A percentile compares a stretch with the other conserved stretches of the same genome.
Conservation (phyloP, 2,888 invertebrate species). For the Apodemia hepburni region DNA sequence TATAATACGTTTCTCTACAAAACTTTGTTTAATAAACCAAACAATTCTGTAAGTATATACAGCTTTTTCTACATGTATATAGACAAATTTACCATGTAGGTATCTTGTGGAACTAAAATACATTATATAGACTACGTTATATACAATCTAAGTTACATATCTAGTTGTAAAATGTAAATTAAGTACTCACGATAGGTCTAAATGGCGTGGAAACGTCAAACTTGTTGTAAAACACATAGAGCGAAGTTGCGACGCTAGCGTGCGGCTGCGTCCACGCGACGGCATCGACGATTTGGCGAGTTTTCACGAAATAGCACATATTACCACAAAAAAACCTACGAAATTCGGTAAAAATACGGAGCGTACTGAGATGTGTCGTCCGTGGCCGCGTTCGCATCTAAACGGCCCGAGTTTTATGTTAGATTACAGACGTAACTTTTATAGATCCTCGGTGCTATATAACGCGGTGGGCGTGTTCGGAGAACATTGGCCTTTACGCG, state of each 20-base stretch:
- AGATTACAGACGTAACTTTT: slow-evolving; percentile 81
- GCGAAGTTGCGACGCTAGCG: slow-evolving; percentile 51
- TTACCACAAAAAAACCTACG: slow-evolving; percentile 68
- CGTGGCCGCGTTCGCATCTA: slow-evolving; percentile 80
- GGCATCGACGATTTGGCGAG: slow-evolving; percentile 50
- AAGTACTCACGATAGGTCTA: slow-evolving; percentile 57
- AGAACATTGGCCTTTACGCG: slow-evolving; percentile 61
- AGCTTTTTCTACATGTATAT: too few species aligned
- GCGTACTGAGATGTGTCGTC: slow-evolving; percentile 78
- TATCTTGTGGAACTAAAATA: too few species aligned
- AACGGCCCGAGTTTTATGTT: slow-evolving; percentile 81
- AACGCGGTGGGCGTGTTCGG: slow-evolving; percentile 72
- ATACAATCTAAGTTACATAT: too few species aligned
- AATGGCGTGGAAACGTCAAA: slow-evolving; percentile 54
- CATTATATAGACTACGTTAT: too few species aligned
- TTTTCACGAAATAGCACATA: slow-evolving; percentile 65
- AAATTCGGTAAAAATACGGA: slow-evolving; percentile 79
- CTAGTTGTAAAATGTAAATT: slow-evolving; percentile 43
- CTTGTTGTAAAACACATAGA: slow-evolving; percentile 48
- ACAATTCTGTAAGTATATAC: too few species aligned
- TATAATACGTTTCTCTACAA: too few species aligned
- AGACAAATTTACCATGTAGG: too few species aligned
- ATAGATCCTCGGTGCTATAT: slow-evolving; percentile 81
- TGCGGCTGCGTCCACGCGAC: slow-evolving; percentile 53
- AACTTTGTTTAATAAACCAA: too few species aligned